These are phyloP conservation scores for Ara ararauna DNA, from an alignment of 2,797 vertebrate genomes.

Conservation along the genomic window DNA sequence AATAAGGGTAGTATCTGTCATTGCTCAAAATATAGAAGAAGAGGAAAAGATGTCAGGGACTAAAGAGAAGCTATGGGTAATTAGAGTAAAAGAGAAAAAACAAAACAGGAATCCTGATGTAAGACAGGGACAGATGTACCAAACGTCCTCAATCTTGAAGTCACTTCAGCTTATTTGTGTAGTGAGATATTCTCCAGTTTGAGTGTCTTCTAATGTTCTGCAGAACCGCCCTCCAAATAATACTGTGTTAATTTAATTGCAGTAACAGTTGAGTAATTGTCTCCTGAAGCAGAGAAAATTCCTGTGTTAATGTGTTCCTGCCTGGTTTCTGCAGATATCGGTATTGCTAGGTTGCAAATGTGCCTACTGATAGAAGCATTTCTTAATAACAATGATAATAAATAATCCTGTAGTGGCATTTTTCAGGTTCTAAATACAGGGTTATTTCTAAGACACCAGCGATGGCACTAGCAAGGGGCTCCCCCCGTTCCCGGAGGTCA, in stretches of 20 bases:
- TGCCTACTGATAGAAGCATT: background rate
- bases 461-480: fast-evolving
- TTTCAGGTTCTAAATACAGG: background rate
- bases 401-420: background rate
- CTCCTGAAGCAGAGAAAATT: background rate
- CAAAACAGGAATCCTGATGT: background rate
- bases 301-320: fast-evolving
- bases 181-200: background rate
- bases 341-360: background rate
- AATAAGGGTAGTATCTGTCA: background rate
- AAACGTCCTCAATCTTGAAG: background rate
- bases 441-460: fast-evolving
- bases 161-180: fast-evolving
- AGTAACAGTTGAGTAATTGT: background rate
- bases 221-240: background rate
- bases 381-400: background rate
- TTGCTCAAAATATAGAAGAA: background rate
- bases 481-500: fast-evolving
- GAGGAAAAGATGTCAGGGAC: background rate
- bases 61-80: background rate
- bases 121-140: background rate
- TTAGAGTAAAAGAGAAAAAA: background rate
- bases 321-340: fast-evolving
- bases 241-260: fast-evolving
- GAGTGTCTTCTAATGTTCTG: background rate